Conservation (phyloP, 2,113 vertebrate species). For the Microtus richardsoni region DNA sequence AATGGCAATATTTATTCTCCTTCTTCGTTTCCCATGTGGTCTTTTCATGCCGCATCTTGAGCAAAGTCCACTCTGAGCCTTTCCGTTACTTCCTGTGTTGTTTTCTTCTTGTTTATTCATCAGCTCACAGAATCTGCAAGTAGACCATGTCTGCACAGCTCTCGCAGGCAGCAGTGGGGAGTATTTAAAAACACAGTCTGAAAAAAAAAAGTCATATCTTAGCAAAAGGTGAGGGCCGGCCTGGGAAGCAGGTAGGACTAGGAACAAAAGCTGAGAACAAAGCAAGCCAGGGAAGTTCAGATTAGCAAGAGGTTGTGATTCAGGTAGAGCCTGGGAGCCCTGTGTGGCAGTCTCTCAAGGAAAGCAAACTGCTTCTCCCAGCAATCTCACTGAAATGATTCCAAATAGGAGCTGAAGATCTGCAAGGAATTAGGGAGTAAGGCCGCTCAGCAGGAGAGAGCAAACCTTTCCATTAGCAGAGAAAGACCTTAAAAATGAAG, state of each 20-base stretch:
- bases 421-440: background rate
- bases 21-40: background rate
- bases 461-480: background rate
- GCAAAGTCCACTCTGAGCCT: background rate
- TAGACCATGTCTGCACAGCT: background rate
- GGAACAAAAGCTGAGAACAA: background rate
- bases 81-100: background rate
- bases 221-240: background rate
- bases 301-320: background rate
- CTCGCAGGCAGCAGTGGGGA: background rate
- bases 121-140: background rate
- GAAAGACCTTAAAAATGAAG: background rate
- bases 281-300: background rate
- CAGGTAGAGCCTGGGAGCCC: background rate
- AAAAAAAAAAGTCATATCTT: background rate
- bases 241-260: background rate
- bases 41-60: background rate
- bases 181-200: background rate
- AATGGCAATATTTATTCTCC: background rate
- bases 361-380: background rate
- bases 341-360: background rate
- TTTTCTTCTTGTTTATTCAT: background rate
- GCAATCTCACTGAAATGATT: background rate
- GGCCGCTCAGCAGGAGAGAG: constrained; percentile 30
- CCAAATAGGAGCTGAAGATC: background rate